Conservation (phyloP, 2,888 invertebrate genomes). For the Apodemia zela region DNA sequence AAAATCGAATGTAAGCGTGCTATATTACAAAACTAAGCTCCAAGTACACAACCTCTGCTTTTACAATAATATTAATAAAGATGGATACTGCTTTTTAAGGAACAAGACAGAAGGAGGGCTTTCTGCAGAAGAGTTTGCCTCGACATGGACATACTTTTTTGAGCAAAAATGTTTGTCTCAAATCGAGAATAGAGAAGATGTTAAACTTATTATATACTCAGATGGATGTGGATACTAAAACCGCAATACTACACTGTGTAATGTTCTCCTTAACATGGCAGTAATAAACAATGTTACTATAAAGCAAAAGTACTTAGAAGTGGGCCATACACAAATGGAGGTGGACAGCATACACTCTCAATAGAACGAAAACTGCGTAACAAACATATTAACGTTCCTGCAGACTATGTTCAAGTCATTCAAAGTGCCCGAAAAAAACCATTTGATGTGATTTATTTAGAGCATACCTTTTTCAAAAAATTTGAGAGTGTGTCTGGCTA, state of each 20-base stretch:
- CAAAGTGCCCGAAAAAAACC: background rate
- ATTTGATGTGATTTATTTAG: background rate
- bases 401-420: background rate
- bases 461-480: conserved; percentile 8
- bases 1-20: background rate
- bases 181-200: background rate
- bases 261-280: conserved; percentile 3
- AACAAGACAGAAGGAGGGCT: conserved; percentile 8
- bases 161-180: conserved; percentile 3
- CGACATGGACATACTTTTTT: conserved; percentile 10
- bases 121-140: conserved; percentile 10
- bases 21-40: conserved; percentile 15
- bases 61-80: conserved; percentile 5
- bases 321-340: conserved; percentile 18
- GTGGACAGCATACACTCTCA: conserved; percentile 14
- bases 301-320: conserved; percentile 18
- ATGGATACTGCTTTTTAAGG: conserved; percentile 1
- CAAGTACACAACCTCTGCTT: conserved; percentile 16
- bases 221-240: background rate
- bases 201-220: too few species aligned
- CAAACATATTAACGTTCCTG: conserved; percentile 3
- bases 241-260: background rate
- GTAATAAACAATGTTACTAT: conserved; percentile 1
- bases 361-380: conserved; percentile 1
- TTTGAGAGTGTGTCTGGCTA: background rate